Conservation (phyloP, 2,113 vertebrate genomes). For the Calidris pugnax region DNA sequence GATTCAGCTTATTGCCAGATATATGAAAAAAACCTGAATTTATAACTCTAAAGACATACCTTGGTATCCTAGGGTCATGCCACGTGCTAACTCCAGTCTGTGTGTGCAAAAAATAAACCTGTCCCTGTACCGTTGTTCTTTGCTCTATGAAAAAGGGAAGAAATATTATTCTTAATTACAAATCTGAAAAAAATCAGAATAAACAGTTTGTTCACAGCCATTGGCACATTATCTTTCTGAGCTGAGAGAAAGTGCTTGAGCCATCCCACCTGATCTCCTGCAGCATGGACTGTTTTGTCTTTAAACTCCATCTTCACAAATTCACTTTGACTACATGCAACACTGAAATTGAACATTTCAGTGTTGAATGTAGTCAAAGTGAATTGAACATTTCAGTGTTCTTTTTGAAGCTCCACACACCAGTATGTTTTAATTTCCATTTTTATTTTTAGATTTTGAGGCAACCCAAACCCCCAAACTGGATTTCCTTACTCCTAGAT, state of each 20-base stretch:
- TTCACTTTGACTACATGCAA: not conserved
- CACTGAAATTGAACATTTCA: not conserved
- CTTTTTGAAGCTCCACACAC: not conserved
- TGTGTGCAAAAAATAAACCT: constrained; percentile 97
- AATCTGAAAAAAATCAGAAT: not conserved
- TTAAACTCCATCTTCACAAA: not conserved
- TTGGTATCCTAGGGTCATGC: constrained; percentile 96
- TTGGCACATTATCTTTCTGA: not conserved
- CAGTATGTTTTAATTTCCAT: not conserved
- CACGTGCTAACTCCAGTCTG: constrained; percentile 97
- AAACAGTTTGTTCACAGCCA: not conserved
- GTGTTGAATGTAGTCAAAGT: too few relatives aligned
- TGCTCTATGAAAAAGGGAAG: constrained; percentile 74
- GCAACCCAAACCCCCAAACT: not conserved
- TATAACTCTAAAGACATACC: constrained; percentile 67
- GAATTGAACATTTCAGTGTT: not conserved
- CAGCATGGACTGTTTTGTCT: not conserved
- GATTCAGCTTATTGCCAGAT: not conserved
- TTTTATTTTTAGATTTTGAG: constrained; percentile 22
- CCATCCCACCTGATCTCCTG: not conserved
- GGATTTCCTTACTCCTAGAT: constrained; percentile 6
- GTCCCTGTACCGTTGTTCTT: constrained; percentile 94
- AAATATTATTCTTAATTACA: not conserved
- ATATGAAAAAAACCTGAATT: not conserved
- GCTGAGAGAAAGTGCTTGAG: not conserved